Evolutionary conservation across 2,888 invertebrate species (phyloP).

Genomic region (Macrosiphum euphorbiae): DNA sequence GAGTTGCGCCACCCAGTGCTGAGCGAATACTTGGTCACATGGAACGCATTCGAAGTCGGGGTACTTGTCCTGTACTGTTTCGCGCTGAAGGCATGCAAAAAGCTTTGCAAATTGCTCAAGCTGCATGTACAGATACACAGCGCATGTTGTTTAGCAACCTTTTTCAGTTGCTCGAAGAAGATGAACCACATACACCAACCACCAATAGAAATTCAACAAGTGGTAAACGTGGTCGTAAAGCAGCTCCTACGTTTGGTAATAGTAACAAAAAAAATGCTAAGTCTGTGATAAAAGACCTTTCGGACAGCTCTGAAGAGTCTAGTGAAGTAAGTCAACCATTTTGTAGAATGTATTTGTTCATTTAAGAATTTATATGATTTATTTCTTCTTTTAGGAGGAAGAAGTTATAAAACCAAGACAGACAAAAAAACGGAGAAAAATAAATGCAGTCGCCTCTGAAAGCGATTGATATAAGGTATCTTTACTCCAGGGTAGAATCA

Average conservation of each 20-base stretch:
- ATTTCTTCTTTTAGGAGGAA: conserved; percentile 78
- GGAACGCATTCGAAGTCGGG: conserved; percentile 76
- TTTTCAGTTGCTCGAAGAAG: conserved; percentile 90
- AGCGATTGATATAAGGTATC: conserved; percentile 80
- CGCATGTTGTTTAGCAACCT: conserved; percentile 92
- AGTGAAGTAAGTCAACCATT: conserved; percentile 77
- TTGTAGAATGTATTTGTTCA: background rate
- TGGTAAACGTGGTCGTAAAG: conserved; percentile 68
- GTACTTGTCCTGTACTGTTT: conserved; percentile 67
- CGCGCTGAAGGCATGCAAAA: conserved; percentile 92
- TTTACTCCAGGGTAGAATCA: conserved; percentile 16
- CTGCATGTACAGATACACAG: conserved; percentile 88
- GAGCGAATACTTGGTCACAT: conserved; percentile 87
- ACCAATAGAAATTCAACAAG: conserved; percentile 65
- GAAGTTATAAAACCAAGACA: conserved; percentile 92
- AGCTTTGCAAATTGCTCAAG: conserved; percentile 89
- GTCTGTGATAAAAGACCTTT: conserved; percentile 73
- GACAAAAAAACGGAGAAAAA: conserved; percentile 91
- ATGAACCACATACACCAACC: conserved; percentile 73
- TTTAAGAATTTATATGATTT: conserved; percentile 61
- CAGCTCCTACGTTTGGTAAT: conserved; percentile 69
- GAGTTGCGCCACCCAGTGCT: conserved; percentile 67
- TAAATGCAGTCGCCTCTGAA: conserved; percentile 82
- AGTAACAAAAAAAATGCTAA: conserved; percentile 70
- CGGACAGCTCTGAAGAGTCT: conserved; percentile 82